Evolutionary conservation across 2,797 vertebrate species (phyloP), one percentile per base, ranked within the genome.

Genomic region (Schizopygopsis pylzovi): DNA sequence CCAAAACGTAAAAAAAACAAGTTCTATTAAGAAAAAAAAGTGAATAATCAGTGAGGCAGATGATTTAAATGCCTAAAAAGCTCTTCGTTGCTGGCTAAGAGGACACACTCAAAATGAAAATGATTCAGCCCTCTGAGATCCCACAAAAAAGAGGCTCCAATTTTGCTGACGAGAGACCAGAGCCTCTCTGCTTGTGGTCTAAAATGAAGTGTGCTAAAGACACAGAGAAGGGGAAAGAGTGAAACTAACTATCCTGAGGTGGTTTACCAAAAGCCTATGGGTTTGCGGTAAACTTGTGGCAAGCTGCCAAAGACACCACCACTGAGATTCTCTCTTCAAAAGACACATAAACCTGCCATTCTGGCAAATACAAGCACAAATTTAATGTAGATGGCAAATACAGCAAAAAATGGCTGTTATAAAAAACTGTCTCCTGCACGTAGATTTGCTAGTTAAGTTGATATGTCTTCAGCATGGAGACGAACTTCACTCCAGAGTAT

Each of bases 31-130:
- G 80, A 85, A 81, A 56, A 84, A 83, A 76, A 67, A 59, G 28
- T 1, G 8, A 67, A 65, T 52, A 20, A 73, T 65, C 70, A 71
- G 75, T 39, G 67, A 52, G 56, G 68, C 1, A 10, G 11, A 70
- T 67, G 45, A 81, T 85, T 85, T 81, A 81, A 85, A 85, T 73
- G 56, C 20, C 68, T 85, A 63, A 85, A 85, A 65, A 81, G 28
- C 68, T 63, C 18, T 83, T 75, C 16, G 6, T 33, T 61, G 54
- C 84, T 85, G 70, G 56, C 10, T 52, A 80, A 80, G 28, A 73
- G 54, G 78, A 85, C 68, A 59, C 49, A 20, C 47, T 47, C 20
- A 9, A 68, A n/a, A 61, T 49, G 84, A 85, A 81, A 73, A 81
- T 85, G 33, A 79, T 52, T 77, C 72, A 76, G 59, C 41, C 37